These are phyloP conservation scores for Notothenia rossii DNA, from an alignment of 2,113 vertebrate species.

Conservation along the genomic window DNA sequence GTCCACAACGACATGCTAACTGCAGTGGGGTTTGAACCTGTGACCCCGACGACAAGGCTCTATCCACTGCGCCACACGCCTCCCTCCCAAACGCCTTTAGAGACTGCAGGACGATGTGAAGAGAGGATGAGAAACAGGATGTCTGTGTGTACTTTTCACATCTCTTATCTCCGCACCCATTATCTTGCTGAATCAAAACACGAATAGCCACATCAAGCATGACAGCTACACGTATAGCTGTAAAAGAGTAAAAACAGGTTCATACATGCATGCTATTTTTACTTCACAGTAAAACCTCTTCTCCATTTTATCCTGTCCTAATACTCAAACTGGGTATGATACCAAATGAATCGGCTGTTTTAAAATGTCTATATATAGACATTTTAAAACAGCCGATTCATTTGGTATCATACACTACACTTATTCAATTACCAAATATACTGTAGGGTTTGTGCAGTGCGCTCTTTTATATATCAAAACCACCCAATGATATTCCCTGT, in stretches of 20 bases:
- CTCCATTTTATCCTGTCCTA: not conserved
- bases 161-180: not conserved
- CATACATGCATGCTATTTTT: not conserved
- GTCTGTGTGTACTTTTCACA: not conserved
- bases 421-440: too few species aligned
- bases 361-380: not conserved
- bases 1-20: too few species aligned
- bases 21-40: too few species aligned
- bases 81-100: too few species aligned
- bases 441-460: too few species aligned
- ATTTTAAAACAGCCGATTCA: too few species aligned
- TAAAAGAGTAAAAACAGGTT: not conserved
- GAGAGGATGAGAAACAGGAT: not conserved
- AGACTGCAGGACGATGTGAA: conserved; percentile 24
- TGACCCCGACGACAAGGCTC: too few species aligned
- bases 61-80: too few species aligned
- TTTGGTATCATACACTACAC: too few species aligned
- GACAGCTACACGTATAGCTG: not conserved
- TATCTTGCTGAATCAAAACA: not conserved
- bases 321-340: not conserved
- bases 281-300: not conserved
- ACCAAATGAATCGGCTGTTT: not conserved
- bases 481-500: too few species aligned
- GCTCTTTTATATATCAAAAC: too few species aligned
- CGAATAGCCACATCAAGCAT: not conserved